Conservation (phyloP, 2,888 invertebrate species). For the Agrotis exclamationis region DNA sequence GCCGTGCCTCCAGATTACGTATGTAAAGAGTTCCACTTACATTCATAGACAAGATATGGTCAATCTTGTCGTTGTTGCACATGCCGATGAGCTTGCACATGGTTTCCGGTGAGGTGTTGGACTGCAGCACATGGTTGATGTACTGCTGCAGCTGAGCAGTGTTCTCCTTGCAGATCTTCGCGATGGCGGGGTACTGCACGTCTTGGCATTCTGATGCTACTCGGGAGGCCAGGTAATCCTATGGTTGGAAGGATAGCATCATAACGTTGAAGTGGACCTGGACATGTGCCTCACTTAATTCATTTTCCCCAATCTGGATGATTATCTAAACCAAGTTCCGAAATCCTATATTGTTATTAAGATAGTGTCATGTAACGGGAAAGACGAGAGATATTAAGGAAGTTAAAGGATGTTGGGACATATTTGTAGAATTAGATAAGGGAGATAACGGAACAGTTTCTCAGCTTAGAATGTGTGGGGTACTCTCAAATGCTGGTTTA, state of each 20-base stretch:
- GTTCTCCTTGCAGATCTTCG: constrained; percentile 93
- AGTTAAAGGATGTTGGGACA: constrained; percentile 9
- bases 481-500: neutral
- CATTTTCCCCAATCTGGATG: no score
- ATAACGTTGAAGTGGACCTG: no score
- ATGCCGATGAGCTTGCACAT: constrained; percentile 96
- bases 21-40: constrained; percentile 66
- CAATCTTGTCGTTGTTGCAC: constrained; percentile 94
- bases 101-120: constrained; percentile 96
- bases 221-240: constrained; percentile 95
- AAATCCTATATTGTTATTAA: no score
- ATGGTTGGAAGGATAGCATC: constrained; percentile 32
- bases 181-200: constrained; percentile 92
- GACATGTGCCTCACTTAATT: no score
- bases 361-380: neutral
- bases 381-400: neutral
- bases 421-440: constrained; percentile 42
- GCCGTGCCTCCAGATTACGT: no score
- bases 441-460: constrained; percentile 25
- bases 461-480: constrained; percentile 15
- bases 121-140: constrained; percentile 95
- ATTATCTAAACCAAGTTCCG: no score
- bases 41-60: constrained; percentile 91
- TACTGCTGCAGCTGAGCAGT: constrained; percentile 92
- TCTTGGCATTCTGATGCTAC: constrained; percentile 96